Percentiles rank a stretch among this genome's conserved stretches.
phyloP scores from a whole-genome alignment of 2,113 vertebrate species.

The Budorcas taxicolor region DNA sequence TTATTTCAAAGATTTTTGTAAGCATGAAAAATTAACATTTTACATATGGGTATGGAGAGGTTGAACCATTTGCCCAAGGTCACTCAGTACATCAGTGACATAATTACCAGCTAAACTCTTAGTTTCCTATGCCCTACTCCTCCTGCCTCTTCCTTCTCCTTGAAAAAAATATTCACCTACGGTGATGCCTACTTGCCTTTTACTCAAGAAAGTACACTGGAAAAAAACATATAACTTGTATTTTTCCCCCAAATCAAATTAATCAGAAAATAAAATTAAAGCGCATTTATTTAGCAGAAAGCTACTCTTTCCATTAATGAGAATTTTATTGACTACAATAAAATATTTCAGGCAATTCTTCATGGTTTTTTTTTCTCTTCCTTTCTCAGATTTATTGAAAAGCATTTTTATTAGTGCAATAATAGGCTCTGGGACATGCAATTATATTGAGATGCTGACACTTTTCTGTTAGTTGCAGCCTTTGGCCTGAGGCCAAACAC shows the following conservation, averaged over 20 bases:
- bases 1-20: slow-evolving; percentile 36
- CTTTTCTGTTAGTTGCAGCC: slow-evolving; percentile 75
- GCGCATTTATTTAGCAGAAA: slow-evolving; percentile 71
- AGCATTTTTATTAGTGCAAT: slow-evolving; percentile 76
- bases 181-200: slow-evolving; percentile 25
- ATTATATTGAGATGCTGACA: slow-evolving; percentile 78
- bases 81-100: background rate
- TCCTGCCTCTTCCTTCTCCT: slow-evolving; percentile 27
- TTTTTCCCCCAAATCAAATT: slow-evolving; percentile 63
- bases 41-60: background rate
- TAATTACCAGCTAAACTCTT: background rate
- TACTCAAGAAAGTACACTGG: slow-evolving; percentile 40
- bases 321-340: slow-evolving; percentile 76
- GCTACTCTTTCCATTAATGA: slow-evolving; percentile 68
- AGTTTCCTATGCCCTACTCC: background rate
- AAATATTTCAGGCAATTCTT: slow-evolving; percentile 73
- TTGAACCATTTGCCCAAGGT: slow-evolving; percentile 46
- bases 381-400: slow-evolving; percentile 74
- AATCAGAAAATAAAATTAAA: slow-evolving; percentile 76
- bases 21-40: slow-evolving; percentile 33
- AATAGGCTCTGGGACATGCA: slow-evolving; percentile 75
- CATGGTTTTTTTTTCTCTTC: slow-evolving; percentile 33
- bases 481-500: slow-evolving; percentile 76
- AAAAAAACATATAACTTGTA: slow-evolving; percentile 34
- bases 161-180: slow-evolving; percentile 13